These are phyloP conservation scores for Planococcus citri DNA, from an alignment of 1,140 invertebrate species.

Conservation along the genomic window DNA sequence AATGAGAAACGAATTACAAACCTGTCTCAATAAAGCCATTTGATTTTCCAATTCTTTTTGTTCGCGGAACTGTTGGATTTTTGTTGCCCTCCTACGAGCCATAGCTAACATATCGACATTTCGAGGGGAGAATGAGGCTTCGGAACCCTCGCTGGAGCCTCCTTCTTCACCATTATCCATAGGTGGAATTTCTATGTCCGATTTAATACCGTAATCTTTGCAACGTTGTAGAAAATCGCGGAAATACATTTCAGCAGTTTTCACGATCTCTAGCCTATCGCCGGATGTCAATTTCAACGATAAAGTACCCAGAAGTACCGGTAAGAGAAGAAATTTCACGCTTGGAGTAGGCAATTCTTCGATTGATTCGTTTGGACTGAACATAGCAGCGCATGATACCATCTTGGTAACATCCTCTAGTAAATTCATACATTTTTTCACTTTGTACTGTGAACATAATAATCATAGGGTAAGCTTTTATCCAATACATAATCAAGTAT, in stretches of 20 bases:
- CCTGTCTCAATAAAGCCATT: slow-evolving; percentile 48
- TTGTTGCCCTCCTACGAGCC: slow-evolving; percentile 43
- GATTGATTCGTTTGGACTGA: slow-evolving; percentile 74
- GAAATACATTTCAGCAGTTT: slow-evolving; percentile 68
- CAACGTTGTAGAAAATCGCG: slow-evolving; percentile 69
- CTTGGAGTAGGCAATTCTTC: slow-evolving; percentile 77
- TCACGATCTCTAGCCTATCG: slow-evolving; percentile 51
- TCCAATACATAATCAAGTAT: no score
- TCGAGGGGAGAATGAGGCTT: slow-evolving; percentile 18
- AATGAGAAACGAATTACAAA: slow-evolving; percentile 33
- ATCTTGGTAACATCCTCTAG: slow-evolving; percentile 65
- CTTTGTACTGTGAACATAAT: slow-evolving; percentile 41
- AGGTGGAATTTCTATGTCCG: slow-evolving; percentile 43
- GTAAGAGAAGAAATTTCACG: slow-evolving; percentile 70
- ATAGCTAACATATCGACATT: slow-evolving; percentile 27
- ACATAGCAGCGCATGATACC: slow-evolving; percentile 65
- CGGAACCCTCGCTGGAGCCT: slow-evolving; percentile 25
- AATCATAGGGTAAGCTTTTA: neutral
- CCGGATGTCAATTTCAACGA: slow-evolving; percentile 50
- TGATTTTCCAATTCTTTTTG: slow-evolving; percentile 64
- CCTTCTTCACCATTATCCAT: slow-evolving; percentile 26
- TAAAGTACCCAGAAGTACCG: slow-evolving; percentile 65
- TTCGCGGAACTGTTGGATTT: slow-evolving; percentile 67
- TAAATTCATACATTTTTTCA: slow-evolving; percentile 53
- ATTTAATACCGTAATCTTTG: slow-evolving; percentile 56